Base-by-base conservation (phyloP, 2,797 vertebrate genomes). In the Halcyon chelicuti region DNA sequence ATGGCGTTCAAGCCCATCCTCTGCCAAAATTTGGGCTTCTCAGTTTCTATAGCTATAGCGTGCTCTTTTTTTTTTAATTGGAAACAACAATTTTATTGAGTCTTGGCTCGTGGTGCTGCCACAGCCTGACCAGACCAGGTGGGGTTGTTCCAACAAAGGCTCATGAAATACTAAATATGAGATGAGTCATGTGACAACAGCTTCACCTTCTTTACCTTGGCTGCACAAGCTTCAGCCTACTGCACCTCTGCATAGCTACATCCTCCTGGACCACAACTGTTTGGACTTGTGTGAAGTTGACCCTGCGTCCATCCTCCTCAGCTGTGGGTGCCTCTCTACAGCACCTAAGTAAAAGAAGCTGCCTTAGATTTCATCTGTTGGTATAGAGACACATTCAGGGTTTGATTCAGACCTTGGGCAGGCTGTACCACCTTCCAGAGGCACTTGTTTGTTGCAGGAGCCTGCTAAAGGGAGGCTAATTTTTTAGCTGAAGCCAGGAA, bases 71-170 rank as follows among this genome's bases (percentile, higher is more conserved):
- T 54, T 52, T 73, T 54, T 22, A 78, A 87, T 44, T 90, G 52
- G 57, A 91, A 97, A 73, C 31, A 93, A 93, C 21, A 86, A 54
- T 7, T 85, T 79, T 35, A 85, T 47, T 78, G 81, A 77, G 49
- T 57, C 73, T 90, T 90, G 68, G 86, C 68, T 72, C 0, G 0
- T 0, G 0, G 49, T 18, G 33, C 55, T 95, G 79, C 40, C 68
- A 73, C 31, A 52, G 60, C 16, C 60, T 66, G 62, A 55, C 26
- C 61, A 72, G 58, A 33, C 70, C 79, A 93, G 79, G 91, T 90
- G 86, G 67, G 67, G 25, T 72, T 80, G 40, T 62, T 93, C 51
- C 85, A 92, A 37, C 39, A 66, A 75, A 65, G 60, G 31, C 47
- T 86, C 0, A 0, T 86, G 82, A 93, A 85, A 61, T 40, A 70